Base-by-base conservation (phyloP, 2,113 vertebrate species). In the Colossoma macropomum region DNA sequence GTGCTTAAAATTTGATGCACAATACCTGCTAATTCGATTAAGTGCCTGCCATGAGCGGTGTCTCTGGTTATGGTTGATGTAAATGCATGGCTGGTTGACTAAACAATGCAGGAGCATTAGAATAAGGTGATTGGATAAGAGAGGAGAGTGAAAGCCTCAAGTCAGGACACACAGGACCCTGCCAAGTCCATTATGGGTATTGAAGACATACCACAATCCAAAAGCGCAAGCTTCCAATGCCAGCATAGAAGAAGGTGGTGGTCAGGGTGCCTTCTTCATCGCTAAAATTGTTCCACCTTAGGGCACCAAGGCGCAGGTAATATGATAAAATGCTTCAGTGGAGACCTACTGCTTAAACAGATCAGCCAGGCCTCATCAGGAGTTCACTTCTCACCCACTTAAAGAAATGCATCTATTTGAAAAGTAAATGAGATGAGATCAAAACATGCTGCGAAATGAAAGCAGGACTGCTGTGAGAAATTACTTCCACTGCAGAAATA, bases 21-120 rank as follows among this genome's bases (percentile, higher is more conserved):
- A 93, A 94, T 93, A 92, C 90, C 88, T 93, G 91, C 91, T 94
- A 93, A 95, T 94, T 94, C 93, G 91, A 92, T 94, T 93, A 94
- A 93, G 93, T 94, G 92, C 92, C 71, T 45, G 77, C 82, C 75
- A 82, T 76, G 80, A 87, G 85, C 85, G 69, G 80, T 86, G 87
- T 59, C 80, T 80, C 87, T 88, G 91, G 87, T 88, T 90, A 85
- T 28, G 86, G 90, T 88, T 91, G 91, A 94, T 95, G 93, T 92
- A 94, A 94, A 94, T 93, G 92, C 87, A 89, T 84, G 79, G 86
- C 91, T 70, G 90, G 88, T 94, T 92, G 91, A 93, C 92, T 93
- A 92, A 94, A 93, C 90, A 92, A 90, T 88, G 88, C 92, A 89
- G 90, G 86, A 90, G 91, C 92, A 92, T 93, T 91, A 92, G 92